Percentiles rank a stretch among this genome's conserved stretches.
Evolutionary conservation across 1,140 invertebrate genomes (phyloP).

Genomic region (Metaphire vulgaris): DNA sequence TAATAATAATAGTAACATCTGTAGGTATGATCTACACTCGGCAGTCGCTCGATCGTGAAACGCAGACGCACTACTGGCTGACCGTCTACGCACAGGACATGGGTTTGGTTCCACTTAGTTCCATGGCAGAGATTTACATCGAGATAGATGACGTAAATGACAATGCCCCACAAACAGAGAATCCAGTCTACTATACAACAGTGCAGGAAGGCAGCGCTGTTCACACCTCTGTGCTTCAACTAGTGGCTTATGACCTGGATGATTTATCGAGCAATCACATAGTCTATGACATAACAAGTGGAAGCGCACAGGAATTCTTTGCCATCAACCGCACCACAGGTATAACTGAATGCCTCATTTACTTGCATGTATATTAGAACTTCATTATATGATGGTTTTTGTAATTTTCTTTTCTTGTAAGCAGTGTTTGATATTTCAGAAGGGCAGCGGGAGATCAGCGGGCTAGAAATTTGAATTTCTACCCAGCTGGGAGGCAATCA

Average conservation of each 20-base stretch:
- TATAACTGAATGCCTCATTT: no score
- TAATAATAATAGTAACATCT: no score
- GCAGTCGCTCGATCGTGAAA: conserved; percentile 78
- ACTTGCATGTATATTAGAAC: no score
- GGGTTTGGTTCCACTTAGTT: conserved; percentile 74
- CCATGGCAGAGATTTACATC: conserved; percentile 67
- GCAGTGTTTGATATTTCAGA: no score
- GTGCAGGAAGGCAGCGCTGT: conserved; percentile 75
- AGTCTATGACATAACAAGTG: conserved; percentile 74
- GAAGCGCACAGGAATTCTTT: conserved; percentile 84
- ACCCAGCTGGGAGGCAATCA: no score
- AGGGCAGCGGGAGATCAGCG: no score
- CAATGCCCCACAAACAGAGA: conserved; percentile 77
- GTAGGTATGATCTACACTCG: conserved; percentile 76
- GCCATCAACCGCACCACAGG: conserved; percentile 75
- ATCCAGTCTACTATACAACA: conserved; percentile 74
- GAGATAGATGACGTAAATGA: conserved; percentile 86
- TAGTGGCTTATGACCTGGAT: conserved; percentile 75
- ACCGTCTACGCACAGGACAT: conserved; percentile 85
- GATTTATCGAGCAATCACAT: conserved; percentile 60
- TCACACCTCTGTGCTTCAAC: conserved; percentile 66
- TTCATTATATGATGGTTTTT: no score
- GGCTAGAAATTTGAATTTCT: no score
- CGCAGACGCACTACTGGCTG: conserved; percentile 80
- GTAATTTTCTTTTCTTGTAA: no score